These are phyloP conservation scores for Eonycteris spelaea DNA, from an alignment of 2,113 vertebrate genomes.

Conservation along the genomic window DNA sequence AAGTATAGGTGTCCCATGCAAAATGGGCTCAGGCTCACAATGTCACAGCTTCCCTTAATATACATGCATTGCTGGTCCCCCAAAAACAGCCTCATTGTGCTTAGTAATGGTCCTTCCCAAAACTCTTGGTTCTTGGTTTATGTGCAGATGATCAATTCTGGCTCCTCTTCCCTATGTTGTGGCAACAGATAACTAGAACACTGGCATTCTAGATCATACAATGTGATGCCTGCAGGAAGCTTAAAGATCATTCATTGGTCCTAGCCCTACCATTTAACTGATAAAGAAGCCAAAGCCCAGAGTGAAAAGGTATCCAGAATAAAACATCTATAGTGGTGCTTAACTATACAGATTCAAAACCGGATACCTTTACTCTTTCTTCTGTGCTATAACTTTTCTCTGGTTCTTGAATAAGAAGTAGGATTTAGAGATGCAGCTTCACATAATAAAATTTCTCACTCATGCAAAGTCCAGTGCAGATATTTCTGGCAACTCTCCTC, in stretches of 20 bases:
- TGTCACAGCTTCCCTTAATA: neutral
- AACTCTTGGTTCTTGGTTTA: neutral
- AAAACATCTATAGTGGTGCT: neutral
- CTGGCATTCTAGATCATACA: neutral
- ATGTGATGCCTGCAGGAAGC: neutral
- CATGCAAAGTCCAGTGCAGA: neutral
- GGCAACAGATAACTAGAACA: neutral
- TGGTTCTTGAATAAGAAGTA: neutral
- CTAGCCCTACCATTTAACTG: neutral
- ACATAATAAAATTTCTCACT: neutral
- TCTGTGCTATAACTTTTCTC: neutral
- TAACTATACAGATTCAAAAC: neutral
- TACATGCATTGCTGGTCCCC: neutral
- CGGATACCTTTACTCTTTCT: neutral
- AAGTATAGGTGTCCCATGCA: neutral
- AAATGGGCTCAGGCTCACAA: neutral
- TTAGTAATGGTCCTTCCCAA: neutral
- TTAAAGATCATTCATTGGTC: neutral
- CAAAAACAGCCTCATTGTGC: neutral
- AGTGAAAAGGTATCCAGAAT: neutral
- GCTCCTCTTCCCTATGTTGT: neutral
- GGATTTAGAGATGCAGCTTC: neutral
- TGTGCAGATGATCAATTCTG: neutral
- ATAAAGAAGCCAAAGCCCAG: neutral
- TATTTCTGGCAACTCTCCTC: neutral